Evolutionary conservation across 2,888 invertebrate genomes (phyloP), one percentile per base, ranked within the genome.

Genomic region (Melipona beecheii): DNA sequence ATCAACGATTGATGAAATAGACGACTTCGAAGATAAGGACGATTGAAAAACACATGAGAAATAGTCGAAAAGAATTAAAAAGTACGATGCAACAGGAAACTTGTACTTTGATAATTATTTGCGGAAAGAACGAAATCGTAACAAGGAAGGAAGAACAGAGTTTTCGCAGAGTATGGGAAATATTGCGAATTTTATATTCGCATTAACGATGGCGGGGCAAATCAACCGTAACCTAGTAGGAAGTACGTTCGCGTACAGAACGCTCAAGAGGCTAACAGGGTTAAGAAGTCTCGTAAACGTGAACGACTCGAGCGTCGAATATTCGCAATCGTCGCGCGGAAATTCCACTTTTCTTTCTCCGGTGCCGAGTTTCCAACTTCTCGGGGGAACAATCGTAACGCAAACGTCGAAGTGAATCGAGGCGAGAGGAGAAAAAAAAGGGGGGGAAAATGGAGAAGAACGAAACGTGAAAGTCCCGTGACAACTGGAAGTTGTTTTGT

Each of bases 341-440:
- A 60, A 69, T 60, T 49, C 31, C 36, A 27, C 27, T 58, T 69
- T 31, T 19, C 58, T 24, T 4, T 9, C 17, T 4, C 21, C 2
- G 43, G n/a, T 19, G 13, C 43, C 69, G 50, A 60, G 27, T 68
- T 62, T 60, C 54, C 15, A 66, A 58, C 73, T 62, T 54, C 70
- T 77, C 60, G 60, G 2, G 24, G 49, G 70, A 76, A 76, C 76
- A 62, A 83, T 81, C 76, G 76, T 27, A 66, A 76, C 17, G 75
- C 56, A 75, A 82, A 80, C 72, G 75, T 75, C 31, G 50, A 15
- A 52, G 9, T 11, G 70, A 36, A 50, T 31, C n/a, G 31, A 36
- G 43, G 43, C 21, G 19, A 43, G 43, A 43, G 11, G 11, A 43
- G 43, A 43, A 43, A 43, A 43, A 36, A 6, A 6, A 9, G 9